Conservation (phyloP, 2,888 invertebrate genomes). For the Colletes collaris region DNA sequence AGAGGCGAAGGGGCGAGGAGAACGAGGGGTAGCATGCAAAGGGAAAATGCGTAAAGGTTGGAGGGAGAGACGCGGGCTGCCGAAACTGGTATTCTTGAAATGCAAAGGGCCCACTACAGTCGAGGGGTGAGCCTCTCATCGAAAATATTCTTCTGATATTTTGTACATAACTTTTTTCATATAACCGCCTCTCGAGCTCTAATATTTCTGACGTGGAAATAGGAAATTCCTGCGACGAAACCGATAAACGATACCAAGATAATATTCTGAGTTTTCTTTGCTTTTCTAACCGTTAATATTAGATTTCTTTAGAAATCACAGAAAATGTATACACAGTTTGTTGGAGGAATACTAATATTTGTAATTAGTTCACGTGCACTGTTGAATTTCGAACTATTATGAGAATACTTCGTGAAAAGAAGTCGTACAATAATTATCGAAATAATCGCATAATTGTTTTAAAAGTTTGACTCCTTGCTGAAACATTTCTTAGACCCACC, state of each 20-base stretch:
- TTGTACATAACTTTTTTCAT: constrained; percentile 45
- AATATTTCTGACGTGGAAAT: background rate
- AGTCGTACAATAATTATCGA: too few species aligned
- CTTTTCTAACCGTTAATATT: too few species aligned
- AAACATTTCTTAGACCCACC: too few species aligned
- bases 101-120: constrained; percentile 56
- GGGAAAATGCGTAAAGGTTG: constrained; percentile 47
- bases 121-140: constrained; percentile 56
- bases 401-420: too few species aligned
- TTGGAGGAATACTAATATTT: too few species aligned
- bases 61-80: constrained; percentile 40
- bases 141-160: constrained; percentile 57
- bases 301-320: too few species aligned
- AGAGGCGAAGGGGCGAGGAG: constrained; percentile 38
- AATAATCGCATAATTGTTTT: too few species aligned
- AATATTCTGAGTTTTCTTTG: background rate
- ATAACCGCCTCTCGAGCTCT: background rate
- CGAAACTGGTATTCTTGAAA: constrained; percentile 71
- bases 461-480: too few species aligned
- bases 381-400: too few species aligned
- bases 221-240: constrained; percentile 2
- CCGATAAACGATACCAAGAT: background rate
- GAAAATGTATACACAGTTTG: too few species aligned
- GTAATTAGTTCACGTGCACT: too few species aligned
- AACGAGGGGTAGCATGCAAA: constrained; percentile 48